Base-by-base conservation (phyloP, 1,140 invertebrate species). In the Diorhabda sublineata region DNA sequence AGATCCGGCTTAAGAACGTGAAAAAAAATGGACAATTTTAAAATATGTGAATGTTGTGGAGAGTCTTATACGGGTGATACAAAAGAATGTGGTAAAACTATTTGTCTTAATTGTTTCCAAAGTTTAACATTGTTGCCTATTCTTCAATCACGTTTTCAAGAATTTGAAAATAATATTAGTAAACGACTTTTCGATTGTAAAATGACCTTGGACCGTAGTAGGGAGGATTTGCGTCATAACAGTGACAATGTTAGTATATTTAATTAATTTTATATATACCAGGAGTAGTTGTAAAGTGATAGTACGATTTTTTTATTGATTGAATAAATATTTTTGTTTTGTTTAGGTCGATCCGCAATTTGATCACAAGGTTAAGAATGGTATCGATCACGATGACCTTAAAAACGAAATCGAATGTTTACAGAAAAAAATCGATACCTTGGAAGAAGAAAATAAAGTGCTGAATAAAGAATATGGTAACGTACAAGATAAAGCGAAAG, bases 371-470 rank as follows among this genome's bases (percentile, higher is more conserved):
- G n/a, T 44, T 9, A 62, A 62, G 45, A 62, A 62, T 11, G 61
- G 61, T 44, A 62, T n/a, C 3, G n/a, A 45, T 45, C 43, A 44
- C 42, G 9, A 44, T 4, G 44, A 57, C 42, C 45, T 67, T 3
- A 45, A 67, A 11, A 43, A 11, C 45, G 41, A 60, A 9, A 52
- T 60, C 45, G 65, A 67, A 45, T 41, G 57, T 2, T 57, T 65
- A 9, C 64, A 57, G 42, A 56, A 11, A 65, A 57, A 9, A 6
- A 45, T 65, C 4, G 65, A 67, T 44, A 44, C n/a, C n/a, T 11
- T 60, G 4, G 58, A 59, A 45, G 42, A 67, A 59, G 65, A 67
- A 26, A 67, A 67, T 9, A 45, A 57, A 52, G 47, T 52, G n/a
- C 6, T 8, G 6, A n/a, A 52, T 52, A 59, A 67, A 43, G 5